Evolutionary conservation across 2,113 vertebrate genomes (phyloP), one percentile per base, ranked within the genome.

Genomic region (Tamias sibiricus): DNA sequence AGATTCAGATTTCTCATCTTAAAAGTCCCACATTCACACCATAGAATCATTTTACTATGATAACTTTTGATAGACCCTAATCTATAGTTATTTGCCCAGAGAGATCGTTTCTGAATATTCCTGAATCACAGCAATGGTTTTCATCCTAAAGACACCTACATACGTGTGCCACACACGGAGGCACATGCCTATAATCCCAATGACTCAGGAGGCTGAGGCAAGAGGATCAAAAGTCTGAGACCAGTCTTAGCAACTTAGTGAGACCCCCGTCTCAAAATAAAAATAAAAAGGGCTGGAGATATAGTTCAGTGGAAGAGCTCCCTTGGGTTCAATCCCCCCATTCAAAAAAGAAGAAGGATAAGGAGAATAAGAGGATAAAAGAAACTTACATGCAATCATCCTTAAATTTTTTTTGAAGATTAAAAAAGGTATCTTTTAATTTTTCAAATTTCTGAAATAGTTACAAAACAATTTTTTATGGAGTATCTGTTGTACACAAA

Each of bases 401-500:
- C 72, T 64, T 24, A 57, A 86, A 47, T 54, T 54, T 72, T 66
- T 62, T 91, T 57, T 74, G 40, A 77, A 19, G 47, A 91, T 68
- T 88, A 87, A 90, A 86, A 89, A 42, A 81, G 22, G 9, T 85
- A 35, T 81, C 54, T 88, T 82, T 71, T 85, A 84, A 69, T 85
- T 40, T 88, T 75, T 97, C 16, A 88, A 62, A 87, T 75, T 77
- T 89, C 47, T 88, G 68, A 91, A 94, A 75, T 75, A 75, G 28
- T 74, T 82, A 81, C 22, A 28, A 37, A 90, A 79, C n/a, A 71
- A 35, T 76, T 87, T 82, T 82, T 92, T 59, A 40, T 11, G 80
- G 32, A 74, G 6, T 59, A 42, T 24, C 22, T 75, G 13, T 19
- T 72, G 20, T 28, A 28, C 30, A 72, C 74, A 91, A 77, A 95